Percentiles rank a stretch among this genome's conserved stretches.
Conservation (phyloP, 2,888 invertebrate species). For the Ochropacha duplaris region DNA sequence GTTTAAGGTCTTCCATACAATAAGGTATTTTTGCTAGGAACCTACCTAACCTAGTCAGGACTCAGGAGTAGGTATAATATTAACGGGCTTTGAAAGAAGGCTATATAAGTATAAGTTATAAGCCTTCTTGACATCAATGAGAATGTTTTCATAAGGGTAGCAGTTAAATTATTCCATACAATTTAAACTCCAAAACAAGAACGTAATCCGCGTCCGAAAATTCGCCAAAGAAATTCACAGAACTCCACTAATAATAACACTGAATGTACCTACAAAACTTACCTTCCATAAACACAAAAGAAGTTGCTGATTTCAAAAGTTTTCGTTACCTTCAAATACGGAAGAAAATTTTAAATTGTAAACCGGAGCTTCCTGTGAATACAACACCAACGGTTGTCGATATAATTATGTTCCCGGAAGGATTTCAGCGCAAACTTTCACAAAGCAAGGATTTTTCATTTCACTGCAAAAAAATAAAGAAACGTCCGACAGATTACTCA, state of each 20-base stretch:
- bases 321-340: background rate
- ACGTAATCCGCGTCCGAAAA: too few species aligned
- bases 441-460: slow-evolving; percentile 24
- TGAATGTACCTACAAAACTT: background rate
- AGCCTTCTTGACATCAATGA: too few species aligned
- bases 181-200: background rate
- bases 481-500: slow-evolving; percentile 16
- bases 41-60: too few species aligned
- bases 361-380: background rate
- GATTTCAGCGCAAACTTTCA: slow-evolving; percentile 21
- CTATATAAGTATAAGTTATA: too few species aligned
- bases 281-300: background rate
- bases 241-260: background rate
- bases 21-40: too few species aligned
- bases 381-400: background rate
- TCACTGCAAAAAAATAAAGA: slow-evolving; percentile 35
- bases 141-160: too few species aligned
- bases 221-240: background rate
- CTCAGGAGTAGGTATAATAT: too few species aligned
- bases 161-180: background rate
- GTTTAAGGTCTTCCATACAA: too few species aligned
- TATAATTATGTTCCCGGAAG: slow-evolving; percentile 22
- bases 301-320: background rate
- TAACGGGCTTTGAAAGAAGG: too few species aligned
- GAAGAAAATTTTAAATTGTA: background rate